Evolutionary conservation across 2,113 vertebrate genomes (phyloP).

Genomic region (Haemorhous mexicanus): DNA sequence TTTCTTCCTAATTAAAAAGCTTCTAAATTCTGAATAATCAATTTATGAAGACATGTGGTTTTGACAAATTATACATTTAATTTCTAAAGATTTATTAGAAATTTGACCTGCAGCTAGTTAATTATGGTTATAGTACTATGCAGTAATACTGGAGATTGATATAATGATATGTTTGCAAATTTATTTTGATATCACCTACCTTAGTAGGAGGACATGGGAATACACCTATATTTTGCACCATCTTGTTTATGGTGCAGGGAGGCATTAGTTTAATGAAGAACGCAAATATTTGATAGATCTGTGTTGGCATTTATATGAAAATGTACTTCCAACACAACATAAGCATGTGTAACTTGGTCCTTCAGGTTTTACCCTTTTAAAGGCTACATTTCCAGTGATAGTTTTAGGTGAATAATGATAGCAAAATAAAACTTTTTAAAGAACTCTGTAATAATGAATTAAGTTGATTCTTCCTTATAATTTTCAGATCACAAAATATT

Average conservation of each 20-base stretch:
- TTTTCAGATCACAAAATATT: constrained; percentile 33
- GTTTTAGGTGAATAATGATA: neutral
- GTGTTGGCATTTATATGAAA: constrained; percentile 44
- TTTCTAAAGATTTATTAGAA: constrained; percentile 79
- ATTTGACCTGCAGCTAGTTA: constrained; percentile 73
- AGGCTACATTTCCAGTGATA: neutral
- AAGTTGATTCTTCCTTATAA: constrained; percentile 44
- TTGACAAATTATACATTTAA: constrained; percentile 80
- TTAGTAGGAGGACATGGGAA: constrained; percentile 55
- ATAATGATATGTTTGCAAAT: constrained; percentile 61
- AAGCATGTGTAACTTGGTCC: neutral
- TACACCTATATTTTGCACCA: constrained; percentile 53
- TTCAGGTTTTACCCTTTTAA: neutral
- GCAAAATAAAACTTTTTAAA: neutral
- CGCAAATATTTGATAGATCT: constrained; percentile 46
- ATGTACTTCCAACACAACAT: constrained; percentile 35
- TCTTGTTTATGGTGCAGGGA: constrained; percentile 60
- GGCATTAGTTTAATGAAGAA: constrained; percentile 72
- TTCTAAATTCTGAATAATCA: constrained; percentile 83
- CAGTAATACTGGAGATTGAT: constrained; percentile 68
- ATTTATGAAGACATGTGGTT: constrained; percentile 76
- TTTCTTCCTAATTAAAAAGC: constrained; percentile 82
- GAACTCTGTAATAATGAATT: neutral
- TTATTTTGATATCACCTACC: constrained; percentile 62
- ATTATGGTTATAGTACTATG: constrained; percentile 71